Evolutionary conservation across 2,888 invertebrate species (phyloP), one percentile per base, ranked within the genome.

Genomic region (Tiliacea aurago): DNA sequence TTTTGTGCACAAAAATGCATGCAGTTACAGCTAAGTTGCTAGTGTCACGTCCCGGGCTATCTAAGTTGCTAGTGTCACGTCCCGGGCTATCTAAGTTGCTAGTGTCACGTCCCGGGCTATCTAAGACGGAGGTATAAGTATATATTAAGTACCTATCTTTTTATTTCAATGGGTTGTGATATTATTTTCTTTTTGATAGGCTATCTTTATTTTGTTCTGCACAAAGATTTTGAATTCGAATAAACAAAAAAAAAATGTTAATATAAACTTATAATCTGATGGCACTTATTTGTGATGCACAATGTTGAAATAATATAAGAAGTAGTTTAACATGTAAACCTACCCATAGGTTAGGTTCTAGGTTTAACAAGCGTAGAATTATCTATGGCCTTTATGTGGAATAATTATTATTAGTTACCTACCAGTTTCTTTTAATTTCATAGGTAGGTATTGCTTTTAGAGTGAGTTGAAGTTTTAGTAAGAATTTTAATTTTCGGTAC

Each of bases 211-310:
- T 72, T 79, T 61, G 64, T 59, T 70, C 37, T 71, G 84, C 84
- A 84, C 84, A 84, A 84, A 79, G 15, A 67, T 55, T 69, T 49
- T 13, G 9, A 71, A 64, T 20, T 55, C 11, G 23, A 49, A 2
- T 5, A 53, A 68, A 13, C 7, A 23, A 73, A 43, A 63, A 73
- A 47, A 49, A 73, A 62, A 64, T 51, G 73, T 80, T 81, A 62
- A 55, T 43, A 15, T 69, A 49, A 62, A 75, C 69, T 55, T 70
- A 73, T 81, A 83, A 85, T 81, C 82, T 70, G 70, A 85, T 66
- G 75, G 88, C 90, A 91, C 90, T 81, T 91, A 85, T 90, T 91
- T 91, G 88, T 90, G 84, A 87, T 87, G 90, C 90, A 91, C 90
- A 85, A 83, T 81, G 81, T 84, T 85, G 65, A 78, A 70, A 73